These are phyloP conservation scores for Enteromius trimaculatus DNA, from an alignment of 2,797 vertebrate genomes.

Conservation along the genomic window DNA sequence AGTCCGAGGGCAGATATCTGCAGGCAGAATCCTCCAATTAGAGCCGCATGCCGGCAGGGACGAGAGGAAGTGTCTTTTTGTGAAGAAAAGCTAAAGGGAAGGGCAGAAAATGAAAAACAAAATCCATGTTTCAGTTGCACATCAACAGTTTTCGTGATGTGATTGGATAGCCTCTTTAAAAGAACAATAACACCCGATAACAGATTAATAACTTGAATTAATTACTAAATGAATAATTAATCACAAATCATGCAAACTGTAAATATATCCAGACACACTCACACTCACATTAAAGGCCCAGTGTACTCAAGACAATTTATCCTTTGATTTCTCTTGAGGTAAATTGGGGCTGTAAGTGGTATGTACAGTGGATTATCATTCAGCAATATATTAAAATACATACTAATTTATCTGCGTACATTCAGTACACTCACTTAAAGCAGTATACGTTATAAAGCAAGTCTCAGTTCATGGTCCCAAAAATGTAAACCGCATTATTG, in stretches of 20 bases:
- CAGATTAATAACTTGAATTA: not conserved
- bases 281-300: too few species aligned
- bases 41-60: slow-evolving; percentile 27
- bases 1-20: slow-evolving; percentile 45
- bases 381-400: too few species aligned
- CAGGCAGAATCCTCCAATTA: slow-evolving; percentile 53
- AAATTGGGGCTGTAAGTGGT: too few species aligned
- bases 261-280: not conserved
- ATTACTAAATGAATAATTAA: not conserved
- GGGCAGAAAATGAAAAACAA: not conserved
- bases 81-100: not conserved
- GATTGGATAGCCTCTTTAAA: not conserved
- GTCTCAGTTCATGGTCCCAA: not conserved
- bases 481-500: not conserved
- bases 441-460: not conserved
- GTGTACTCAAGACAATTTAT: too few species aligned
- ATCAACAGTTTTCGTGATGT: not conserved
- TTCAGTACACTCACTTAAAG: not conserved
- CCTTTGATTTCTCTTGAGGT: too few species aligned
- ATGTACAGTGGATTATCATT: too few species aligned
- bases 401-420: not conserved
- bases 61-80: not conserved
- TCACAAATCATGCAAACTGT: not conserved
- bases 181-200: not conserved
- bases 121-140: not conserved